Conservation (phyloP, 2,888 invertebrate genomes). For the Drosophila kambysellisi region DNA sequence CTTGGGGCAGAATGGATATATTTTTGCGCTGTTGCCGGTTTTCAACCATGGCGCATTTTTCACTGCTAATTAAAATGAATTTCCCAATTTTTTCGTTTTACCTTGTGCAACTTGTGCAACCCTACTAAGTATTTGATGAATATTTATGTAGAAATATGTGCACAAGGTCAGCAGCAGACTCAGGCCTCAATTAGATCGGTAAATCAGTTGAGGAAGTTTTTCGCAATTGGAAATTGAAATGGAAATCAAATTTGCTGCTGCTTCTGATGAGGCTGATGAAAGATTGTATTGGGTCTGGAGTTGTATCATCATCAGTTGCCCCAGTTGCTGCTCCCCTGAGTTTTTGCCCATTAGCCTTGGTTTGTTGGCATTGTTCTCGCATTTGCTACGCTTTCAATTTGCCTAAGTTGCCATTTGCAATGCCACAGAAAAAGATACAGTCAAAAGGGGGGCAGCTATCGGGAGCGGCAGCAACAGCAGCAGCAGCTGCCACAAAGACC, state of each 20-base stretch:
- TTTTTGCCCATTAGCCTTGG: slow-evolving; percentile 32
- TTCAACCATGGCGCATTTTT: slow-evolving; percentile 54
- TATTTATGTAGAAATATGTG: slow-evolving; percentile 4
- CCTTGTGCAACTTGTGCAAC: slow-evolving; percentile 5
- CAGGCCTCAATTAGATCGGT: slow-evolving; percentile 39
- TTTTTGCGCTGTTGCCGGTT: slow-evolving; percentile 49
- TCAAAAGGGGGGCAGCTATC: background rate
- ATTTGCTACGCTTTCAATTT: slow-evolving; percentile 66
- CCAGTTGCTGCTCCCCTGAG: slow-evolving; percentile 6
- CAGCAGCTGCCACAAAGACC: slow-evolving; percentile 63
- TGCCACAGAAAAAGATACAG: slow-evolving; percentile 5
- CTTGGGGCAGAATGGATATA: slow-evolving; percentile 46
- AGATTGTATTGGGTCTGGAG: background rate
- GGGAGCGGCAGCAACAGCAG: background rate
- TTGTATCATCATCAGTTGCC: background rate
- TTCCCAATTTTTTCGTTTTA: slow-evolving; percentile 32
- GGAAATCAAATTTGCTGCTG: slow-evolving; percentile 57
- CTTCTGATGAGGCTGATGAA: slow-evolving; percentile 25
- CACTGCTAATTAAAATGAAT: slow-evolving; percentile 72
- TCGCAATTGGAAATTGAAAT: slow-evolving; percentile 51
- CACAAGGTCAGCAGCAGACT: slow-evolving; percentile 38
- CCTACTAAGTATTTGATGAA: slow-evolving; percentile 28
- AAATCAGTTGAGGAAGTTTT: slow-evolving; percentile 20
- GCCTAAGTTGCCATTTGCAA: slow-evolving; percentile 73
- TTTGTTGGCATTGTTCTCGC: slow-evolving; percentile 49